Evolutionary conservation across 2,888 invertebrate genomes (phyloP).

Genomic region (Odontocolon sp.): DNA sequence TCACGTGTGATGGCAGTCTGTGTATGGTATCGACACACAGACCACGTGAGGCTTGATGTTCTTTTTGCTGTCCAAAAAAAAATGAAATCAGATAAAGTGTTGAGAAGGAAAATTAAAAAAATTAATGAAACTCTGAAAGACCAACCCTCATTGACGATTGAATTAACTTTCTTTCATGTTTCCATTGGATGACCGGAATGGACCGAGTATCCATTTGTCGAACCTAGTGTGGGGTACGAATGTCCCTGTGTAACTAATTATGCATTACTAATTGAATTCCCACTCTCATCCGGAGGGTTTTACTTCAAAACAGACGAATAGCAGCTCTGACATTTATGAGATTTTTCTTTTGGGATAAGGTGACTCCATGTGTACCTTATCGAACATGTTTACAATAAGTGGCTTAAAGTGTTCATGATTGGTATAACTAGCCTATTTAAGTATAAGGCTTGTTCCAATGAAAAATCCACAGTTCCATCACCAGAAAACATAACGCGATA

Average conservation of each 20-base stretch:
- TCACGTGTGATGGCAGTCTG: constrained; percentile 6
- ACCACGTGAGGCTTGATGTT: not conserved
- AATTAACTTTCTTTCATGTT: constrained; percentile 58
- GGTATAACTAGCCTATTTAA: too few relatives aligned
- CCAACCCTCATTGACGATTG: constrained; percentile 31
- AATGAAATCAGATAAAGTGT: constrained; percentile 16
- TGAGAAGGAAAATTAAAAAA: constrained; percentile 48
- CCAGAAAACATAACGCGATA: too few relatives aligned
- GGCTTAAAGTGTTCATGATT: too few relatives aligned
- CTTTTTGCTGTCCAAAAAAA: too few relatives aligned
- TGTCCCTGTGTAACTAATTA: constrained; percentile 41
- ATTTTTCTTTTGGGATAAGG: not conserved
- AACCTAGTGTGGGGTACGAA: constrained; percentile 37
- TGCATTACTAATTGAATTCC: constrained; percentile 43
- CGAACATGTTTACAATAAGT: too few relatives aligned
- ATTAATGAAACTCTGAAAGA: constrained; percentile 56
- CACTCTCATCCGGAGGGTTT: constrained; percentile 15
- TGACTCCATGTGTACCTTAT: too few relatives aligned
- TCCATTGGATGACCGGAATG: not conserved
- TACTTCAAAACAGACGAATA: constrained; percentile 16
- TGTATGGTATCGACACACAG: constrained; percentile 12
- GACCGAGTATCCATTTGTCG: too few relatives aligned
- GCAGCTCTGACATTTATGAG: not conserved
- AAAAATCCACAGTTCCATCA: too few relatives aligned
- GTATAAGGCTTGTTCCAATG: too few relatives aligned